A percentile compares a stretch with the other conserved stretches of the same genome.
Conservation (phyloP, 2,113 vertebrate genomes). For the Zosterops lateralis region DNA sequence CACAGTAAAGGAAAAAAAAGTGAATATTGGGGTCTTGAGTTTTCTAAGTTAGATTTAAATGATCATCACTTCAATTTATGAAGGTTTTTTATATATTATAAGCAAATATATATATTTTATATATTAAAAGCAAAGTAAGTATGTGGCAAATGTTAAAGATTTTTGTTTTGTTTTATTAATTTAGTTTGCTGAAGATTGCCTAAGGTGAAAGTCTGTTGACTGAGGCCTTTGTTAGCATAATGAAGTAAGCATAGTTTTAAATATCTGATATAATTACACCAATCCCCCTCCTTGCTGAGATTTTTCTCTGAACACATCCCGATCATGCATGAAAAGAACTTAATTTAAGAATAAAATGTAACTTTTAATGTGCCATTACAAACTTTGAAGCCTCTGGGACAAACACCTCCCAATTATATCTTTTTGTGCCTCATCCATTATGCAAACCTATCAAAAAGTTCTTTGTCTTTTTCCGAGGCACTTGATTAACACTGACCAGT, state of each 20-base stretch:
- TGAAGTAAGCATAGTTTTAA: conserved; percentile 4
- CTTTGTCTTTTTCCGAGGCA: conserved; percentile 31
- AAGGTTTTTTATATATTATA: background rate
- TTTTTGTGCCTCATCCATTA: conserved; percentile 50
- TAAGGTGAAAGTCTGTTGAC: conserved; percentile 13
- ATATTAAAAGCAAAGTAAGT: background rate
- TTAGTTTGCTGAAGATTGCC: background rate
- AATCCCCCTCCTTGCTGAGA: background rate
- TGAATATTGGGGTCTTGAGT: background rate
- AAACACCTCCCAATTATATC: conserved; percentile 53
- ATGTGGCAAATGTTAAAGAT: background rate
- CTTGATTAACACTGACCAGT: conserved; percentile 56
- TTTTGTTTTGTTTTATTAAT: background rate
- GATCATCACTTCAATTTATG: background rate
- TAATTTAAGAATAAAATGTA: background rate
- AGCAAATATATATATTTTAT: background rate
- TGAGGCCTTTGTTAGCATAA: background rate
- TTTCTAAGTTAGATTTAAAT: background rate
- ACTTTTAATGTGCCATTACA: conserved; percentile 16
- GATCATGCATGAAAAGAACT: background rate
- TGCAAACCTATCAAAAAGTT: conserved; percentile 36
- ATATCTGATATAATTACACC: background rate
- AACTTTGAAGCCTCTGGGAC: conserved; percentile 10
- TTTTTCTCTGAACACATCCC: background rate
- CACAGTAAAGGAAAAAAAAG: background rate